A percentile compares a stretch with the other conserved stretches of the same genome.
Evolutionary conservation across 2,888 invertebrate genomes (phyloP).

Genomic region (Monopis laevigella): DNA sequence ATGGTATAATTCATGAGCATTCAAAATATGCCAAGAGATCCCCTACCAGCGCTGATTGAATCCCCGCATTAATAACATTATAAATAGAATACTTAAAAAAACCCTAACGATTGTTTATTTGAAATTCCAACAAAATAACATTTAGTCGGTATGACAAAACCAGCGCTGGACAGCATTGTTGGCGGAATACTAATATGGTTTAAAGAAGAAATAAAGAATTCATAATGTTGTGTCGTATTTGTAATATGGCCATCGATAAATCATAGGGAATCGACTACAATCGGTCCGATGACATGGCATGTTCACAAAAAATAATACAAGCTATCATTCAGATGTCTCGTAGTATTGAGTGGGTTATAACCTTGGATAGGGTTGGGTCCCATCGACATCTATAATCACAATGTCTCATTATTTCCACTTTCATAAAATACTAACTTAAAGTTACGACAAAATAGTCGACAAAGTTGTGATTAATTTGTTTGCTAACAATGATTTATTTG

Average conservation of each 20-base stretch:
- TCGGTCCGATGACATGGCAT: constrained; percentile 66
- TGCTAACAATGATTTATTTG: too few relatives aligned
- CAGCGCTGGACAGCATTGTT: constrained; percentile 57
- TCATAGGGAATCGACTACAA: constrained; percentile 65
- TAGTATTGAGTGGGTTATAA: constrained; percentile 57
- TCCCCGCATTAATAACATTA: constrained; percentile 49
- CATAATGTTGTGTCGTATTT: constrained; percentile 65
- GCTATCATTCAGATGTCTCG: constrained; percentile 58
- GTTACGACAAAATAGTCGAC: too few relatives aligned
- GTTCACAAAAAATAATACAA: constrained; percentile 62
- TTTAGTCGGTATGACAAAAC: constrained; percentile 66
- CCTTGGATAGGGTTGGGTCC: constrained; percentile 36
- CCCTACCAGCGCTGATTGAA: constrained; percentile 47
- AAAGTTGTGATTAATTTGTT: too few relatives aligned
- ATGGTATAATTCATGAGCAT: constrained; percentile 53
- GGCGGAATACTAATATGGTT: constrained; percentile 64
- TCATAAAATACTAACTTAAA: too few relatives aligned
- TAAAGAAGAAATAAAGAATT: constrained; percentile 66
- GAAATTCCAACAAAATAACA: constrained; percentile 65
- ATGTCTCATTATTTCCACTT: too few relatives aligned
- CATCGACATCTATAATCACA: too few relatives aligned
- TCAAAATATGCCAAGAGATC: constrained; percentile 38
- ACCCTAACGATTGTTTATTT: constrained; percentile 55
- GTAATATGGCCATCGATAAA: constrained; percentile 65
- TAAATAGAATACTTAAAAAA: constrained; percentile 38